Evolutionary conservation across 2,888 invertebrate species (phyloP).

Genomic region (Aphidoletes aphidimyza): DNA sequence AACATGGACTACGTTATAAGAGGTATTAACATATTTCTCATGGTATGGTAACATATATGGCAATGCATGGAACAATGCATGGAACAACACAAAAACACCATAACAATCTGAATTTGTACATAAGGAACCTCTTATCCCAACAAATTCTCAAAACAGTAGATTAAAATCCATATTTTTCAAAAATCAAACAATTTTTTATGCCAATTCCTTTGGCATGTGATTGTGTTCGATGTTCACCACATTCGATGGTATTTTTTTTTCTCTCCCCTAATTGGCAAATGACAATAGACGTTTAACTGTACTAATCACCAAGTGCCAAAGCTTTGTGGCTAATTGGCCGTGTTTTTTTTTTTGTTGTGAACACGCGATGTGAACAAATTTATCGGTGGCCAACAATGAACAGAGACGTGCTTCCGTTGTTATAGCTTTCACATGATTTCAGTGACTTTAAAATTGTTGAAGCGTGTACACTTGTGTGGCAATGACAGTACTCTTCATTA

Average conservation of each 20-base stretch:
- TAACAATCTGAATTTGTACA: no score
- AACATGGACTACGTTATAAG: no score
- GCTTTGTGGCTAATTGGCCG: conserved; percentile 33
- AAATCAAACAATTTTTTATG: no score
- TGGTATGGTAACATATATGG: no score
- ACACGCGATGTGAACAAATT: neutral
- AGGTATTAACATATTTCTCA: no score
- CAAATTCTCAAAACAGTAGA: no score
- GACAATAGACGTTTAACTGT: neutral
- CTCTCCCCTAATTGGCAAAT: neutral
- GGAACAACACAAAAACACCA: no score
- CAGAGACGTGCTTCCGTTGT: conserved; percentile 31
- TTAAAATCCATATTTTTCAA: no score
- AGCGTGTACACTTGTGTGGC: neutral
- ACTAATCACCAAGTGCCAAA: neutral
- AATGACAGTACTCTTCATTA: neutral
- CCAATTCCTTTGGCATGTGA: no score
- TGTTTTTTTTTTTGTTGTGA: neutral
- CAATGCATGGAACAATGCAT: no score
- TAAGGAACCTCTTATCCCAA: no score
- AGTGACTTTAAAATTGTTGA: neutral
- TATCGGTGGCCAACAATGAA: conserved; percentile 8
- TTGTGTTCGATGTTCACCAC: neutral
- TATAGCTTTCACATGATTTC: neutral
- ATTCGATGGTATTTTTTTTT: neutral